Evolutionary conservation across 1,140 invertebrate species (phyloP).

Genomic region (Drosophila ficusphila): DNA sequence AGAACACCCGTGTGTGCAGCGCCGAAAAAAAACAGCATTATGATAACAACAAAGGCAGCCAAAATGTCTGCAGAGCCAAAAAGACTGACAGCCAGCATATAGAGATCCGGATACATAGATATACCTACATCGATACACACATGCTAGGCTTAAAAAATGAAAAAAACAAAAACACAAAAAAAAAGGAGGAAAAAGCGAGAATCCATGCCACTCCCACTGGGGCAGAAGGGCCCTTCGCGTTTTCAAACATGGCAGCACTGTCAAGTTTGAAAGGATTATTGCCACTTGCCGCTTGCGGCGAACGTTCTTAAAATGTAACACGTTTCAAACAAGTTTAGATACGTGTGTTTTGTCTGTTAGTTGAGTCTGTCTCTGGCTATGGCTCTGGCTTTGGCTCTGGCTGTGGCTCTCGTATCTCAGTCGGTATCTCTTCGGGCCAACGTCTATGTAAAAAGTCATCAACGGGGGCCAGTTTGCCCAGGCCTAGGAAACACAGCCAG

Average conservation of each 20-base stretch:
- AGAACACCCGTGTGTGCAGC: slow-evolving; percentile 11
- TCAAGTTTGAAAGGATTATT: slow-evolving; percentile 81
- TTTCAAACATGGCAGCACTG: slow-evolving; percentile 66
- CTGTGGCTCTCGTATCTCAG: slow-evolving; percentile 26
- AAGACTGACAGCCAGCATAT: slow-evolving; percentile 63
- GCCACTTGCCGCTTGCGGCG: slow-evolving; percentile 78
- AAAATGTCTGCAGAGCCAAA: slow-evolving; percentile 63
- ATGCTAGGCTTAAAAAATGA: background rate
- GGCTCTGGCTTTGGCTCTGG: no score
- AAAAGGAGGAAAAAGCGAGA: background rate
- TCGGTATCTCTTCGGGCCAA: slow-evolving; percentile 53
- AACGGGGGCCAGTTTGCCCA: slow-evolving; percentile 72
- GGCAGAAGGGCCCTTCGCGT: slow-evolving; percentile 28
- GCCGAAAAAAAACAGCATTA: slow-evolving; percentile 28
- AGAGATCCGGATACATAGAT: slow-evolving; percentile 35
- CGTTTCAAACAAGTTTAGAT: slow-evolving; percentile 82
- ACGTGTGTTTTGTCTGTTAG: slow-evolving; percentile 60
- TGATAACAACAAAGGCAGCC: slow-evolving; percentile 60
- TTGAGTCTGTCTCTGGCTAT: slow-evolving; percentile 21
- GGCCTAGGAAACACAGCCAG: slow-evolving; percentile 51
- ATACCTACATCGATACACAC: slow-evolving; percentile 25
- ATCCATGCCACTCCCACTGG: slow-evolving; percentile 59
- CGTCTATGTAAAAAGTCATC: slow-evolving; percentile 79
- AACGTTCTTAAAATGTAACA: slow-evolving; percentile 81
- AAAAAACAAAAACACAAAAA: background rate